Evolutionary conservation across 2,113 vertebrate species (phyloP), one percentile per base, ranked within the genome.

Genomic region (Cyprinodon brontotheroides): DNA sequence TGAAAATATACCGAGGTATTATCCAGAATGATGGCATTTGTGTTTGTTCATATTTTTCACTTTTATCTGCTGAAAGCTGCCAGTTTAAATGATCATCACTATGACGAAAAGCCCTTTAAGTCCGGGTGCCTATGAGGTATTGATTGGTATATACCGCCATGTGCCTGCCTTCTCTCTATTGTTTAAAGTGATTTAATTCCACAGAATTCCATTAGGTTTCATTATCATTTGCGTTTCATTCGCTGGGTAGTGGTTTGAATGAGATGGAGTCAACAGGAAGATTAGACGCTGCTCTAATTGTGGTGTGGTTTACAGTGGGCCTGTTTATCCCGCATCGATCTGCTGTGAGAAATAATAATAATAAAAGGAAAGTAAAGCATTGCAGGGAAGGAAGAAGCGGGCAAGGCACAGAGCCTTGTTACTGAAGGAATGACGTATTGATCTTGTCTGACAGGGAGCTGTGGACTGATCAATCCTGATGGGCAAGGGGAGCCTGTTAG

Each of bases 361-460:
- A 94, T 93, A 92, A 92, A 94, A 95, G 85, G 80, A 95, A 95
- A 95, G 93, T 87, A 95, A 95, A 93, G 90, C 93, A 82, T 93
- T 69, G 92, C 82, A 92, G 94, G 92, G 94, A 75, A 85, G 85
- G 89, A 89, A 87, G 87, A 88, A 82, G 82, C 74, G 60, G 87
- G 73, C 67, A 73, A 84, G 39, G 47, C 79, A 82, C 68, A 70
- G 88, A 80, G 89, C 94, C 93, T 95, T 89, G 91, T 93, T 95
- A 96, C 94, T 95, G 94, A 96, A 96, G 94, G 95, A 96, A 96
- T 97, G 96, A 96, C 94, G 87, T 97, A 98, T 98, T 95, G 97
- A 99, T 97, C 93, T 81, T 22, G 84, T 88, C 91, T 96, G 96
- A 96, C 96, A 95, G 93, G 93, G 89, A 92, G 94, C 94, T 95